Evolutionary conservation across 1,140 invertebrate genomes (phyloP).

Genomic region (Venustaconcha ellipsiformis): DNA sequence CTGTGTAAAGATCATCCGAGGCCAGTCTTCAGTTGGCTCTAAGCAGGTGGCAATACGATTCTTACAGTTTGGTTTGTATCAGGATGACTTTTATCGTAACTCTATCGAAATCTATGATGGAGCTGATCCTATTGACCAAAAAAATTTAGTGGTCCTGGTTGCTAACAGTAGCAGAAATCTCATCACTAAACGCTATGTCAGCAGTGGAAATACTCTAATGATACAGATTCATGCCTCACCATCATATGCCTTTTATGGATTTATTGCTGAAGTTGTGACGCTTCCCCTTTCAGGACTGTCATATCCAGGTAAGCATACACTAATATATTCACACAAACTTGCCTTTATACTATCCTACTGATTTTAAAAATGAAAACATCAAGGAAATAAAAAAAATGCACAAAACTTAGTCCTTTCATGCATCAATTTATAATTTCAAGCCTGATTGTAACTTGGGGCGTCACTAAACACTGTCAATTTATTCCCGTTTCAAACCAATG

Average conservation of each 20-base stretch:
- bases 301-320: conserved; percentile 52
- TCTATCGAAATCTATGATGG: conserved; percentile 91
- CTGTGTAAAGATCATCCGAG: conserved; percentile 94
- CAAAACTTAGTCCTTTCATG: too few relatives aligned
- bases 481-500: too few relatives aligned
- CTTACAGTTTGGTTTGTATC: conserved; percentile 93
- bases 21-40: conserved; percentile 67
- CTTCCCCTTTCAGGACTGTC: conserved; percentile 75
- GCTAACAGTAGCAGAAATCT: conserved; percentile 46
- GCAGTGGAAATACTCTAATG: conserved; percentile 74
- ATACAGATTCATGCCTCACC: conserved; percentile 94
- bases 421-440: too few relatives aligned
- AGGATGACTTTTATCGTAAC: conserved; percentile 88
- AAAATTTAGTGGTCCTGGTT: conserved; percentile 65
- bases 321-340: neutral
- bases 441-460: too few relatives aligned
- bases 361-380: too few relatives aligned
- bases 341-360: neutral
- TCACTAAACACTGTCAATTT: too few relatives aligned
- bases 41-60: conserved; percentile 70
- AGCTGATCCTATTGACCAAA: conserved; percentile 88
- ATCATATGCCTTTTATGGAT: conserved; percentile 92
- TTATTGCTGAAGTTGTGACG: conserved; percentile 97
- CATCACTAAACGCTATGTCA: conserved; percentile 40
- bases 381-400: too few relatives aligned